Evolutionary conservation across 30 jellyfish, hydroid and myxozoan species (phyloP).

Genomic region (Hydra vulgaris): DNA sequence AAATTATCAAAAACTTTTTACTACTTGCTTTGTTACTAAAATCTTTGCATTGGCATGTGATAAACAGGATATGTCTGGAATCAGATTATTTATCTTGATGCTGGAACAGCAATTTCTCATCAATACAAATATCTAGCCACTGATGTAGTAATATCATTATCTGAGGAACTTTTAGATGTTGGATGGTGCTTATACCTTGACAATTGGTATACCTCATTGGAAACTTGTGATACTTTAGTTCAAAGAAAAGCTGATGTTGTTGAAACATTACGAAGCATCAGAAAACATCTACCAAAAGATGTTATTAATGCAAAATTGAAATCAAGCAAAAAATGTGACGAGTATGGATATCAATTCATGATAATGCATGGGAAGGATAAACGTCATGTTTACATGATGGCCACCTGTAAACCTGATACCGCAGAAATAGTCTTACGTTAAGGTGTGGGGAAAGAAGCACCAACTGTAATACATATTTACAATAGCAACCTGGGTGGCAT

Average conservation of each 20-base stretch:
- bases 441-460: slow-evolving; percentile 5
- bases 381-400: not conserved
- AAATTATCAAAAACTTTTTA: not conserved
- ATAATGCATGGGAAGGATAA: too few relatives aligned
- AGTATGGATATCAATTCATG: too few relatives aligned
- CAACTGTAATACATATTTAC: not conserved
- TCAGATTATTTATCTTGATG: not conserved
- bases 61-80: slow-evolving; percentile 2
- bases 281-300: slow-evolving; percentile 13
- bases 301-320: too few relatives aligned
- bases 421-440: not conserved
- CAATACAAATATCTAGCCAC: not conserved
- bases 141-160: not conserved
- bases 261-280: not conserved
- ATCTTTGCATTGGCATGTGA: slow-evolving; percentile 1
- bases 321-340: too few relatives aligned
- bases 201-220: too few relatives aligned
- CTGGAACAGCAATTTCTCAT: not conserved
- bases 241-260: not conserved
- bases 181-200: too few relatives aligned
- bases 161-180: too few relatives aligned
- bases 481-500: slow-evolving; percentile 4
- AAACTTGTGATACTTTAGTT: not conserved
- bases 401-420: not conserved
- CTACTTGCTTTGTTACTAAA: not conserved